These are phyloP conservation scores for Pocillopora verrucosa DNA, from an alignment of 64 coral and sea anemone genomes.

Conservation along the genomic window DNA sequence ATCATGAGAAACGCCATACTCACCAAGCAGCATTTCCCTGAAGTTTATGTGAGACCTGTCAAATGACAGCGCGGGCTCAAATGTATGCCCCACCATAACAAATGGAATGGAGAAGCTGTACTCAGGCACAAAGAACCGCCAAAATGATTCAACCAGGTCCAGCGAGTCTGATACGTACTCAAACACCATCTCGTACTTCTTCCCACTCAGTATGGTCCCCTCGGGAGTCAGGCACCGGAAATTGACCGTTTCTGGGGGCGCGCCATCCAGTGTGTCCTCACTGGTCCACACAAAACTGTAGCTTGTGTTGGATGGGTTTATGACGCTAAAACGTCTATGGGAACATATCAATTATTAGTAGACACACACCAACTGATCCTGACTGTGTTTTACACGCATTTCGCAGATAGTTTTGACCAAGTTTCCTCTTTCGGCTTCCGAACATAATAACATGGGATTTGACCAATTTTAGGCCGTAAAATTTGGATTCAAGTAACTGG, in stretches of 20 bases:
- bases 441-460: too few species aligned
- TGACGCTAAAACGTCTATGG: constrained; percentile 79
- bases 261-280: constrained; percentile 79
- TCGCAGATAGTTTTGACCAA: too few species aligned
- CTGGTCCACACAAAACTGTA: constrained; percentile 92
- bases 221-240: constrained; percentile 75
- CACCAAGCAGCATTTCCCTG: constrained; percentile 84
- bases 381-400: too few species aligned
- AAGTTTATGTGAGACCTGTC: constrained; percentile 98
- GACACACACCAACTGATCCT: too few species aligned
- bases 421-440: too few species aligned
- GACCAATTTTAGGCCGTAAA: too few species aligned
- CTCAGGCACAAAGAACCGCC: constrained; percentile 94
- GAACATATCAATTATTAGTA: neutral
- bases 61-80: constrained; percentile 92
- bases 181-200: constrained; percentile 88
- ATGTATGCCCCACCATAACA: constrained; percentile 89
- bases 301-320: constrained; percentile 78
- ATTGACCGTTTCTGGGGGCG: constrained; percentile 48
- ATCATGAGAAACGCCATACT: neutral
- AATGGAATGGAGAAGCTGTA: constrained; percentile 96
- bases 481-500: too few species aligned
- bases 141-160: constrained; percentile 93
- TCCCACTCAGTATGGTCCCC: constrained; percentile 87
- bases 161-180: constrained; percentile 92